Evolutionary conservation across 2,797 vertebrate genomes (phyloP).

Genomic region (Helostoma temminkii): DNA sequence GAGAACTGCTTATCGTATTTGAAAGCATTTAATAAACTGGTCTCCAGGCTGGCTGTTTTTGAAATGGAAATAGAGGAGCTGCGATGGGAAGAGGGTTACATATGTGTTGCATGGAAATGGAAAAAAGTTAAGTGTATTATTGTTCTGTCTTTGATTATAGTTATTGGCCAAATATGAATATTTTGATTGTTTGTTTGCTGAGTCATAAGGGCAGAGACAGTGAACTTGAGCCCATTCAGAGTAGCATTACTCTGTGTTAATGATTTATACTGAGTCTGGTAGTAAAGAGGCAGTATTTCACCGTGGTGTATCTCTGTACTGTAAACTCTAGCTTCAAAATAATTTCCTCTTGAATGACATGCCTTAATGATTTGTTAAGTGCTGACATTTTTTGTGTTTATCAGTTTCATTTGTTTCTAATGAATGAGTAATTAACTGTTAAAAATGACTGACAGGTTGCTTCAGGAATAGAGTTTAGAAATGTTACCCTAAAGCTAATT

Average conservation of each 20-base stretch:
- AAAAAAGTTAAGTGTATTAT: background rate
- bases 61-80: conserved; percentile 28
- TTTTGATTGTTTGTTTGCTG: conserved; percentile 16
- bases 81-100: conserved; percentile 8
- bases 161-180: background rate
- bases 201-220: background rate
- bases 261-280: conserved; percentile 58
- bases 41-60: conserved; percentile 32
- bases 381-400: conserved; percentile 40
- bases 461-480: conserved; percentile 23
- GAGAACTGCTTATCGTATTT: conserved; percentile 49
- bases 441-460: conserved; percentile 64
- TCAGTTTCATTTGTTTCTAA: conserved; percentile 64
- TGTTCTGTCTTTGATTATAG: background rate
- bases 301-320: background rate
- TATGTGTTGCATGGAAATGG: background rate
- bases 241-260: conserved; percentile 30
- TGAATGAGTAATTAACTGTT: conserved; percentile 63
- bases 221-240: conserved; percentile 58
- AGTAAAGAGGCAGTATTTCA: background rate
- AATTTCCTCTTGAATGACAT: conserved; percentile 47
- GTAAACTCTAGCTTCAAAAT: background rate
- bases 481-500: conserved; percentile 52
- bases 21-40: conserved; percentile 39
- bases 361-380: conserved; percentile 49